These are phyloP conservation scores for Cephalophus harveyi DNA, from an alignment of 2,113 vertebrate genomes.

Conservation along the genomic window DNA sequence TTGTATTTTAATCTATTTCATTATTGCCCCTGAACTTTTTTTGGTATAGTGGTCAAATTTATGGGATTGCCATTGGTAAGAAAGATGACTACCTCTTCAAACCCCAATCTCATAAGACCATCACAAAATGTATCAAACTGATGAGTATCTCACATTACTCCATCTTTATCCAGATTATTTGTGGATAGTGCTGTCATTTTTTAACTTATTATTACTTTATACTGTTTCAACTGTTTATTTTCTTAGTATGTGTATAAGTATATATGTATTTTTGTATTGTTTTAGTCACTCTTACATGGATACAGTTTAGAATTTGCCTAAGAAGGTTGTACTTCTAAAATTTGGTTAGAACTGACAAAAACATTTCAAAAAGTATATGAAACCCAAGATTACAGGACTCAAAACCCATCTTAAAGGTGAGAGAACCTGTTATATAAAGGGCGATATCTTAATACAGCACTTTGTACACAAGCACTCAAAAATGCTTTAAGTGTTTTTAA, in stretches of 20 bases:
- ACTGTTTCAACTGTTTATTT: not conserved
- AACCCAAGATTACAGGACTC: not conserved
- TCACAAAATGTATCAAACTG: not conserved
- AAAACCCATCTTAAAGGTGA: not conserved
- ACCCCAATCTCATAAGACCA: not conserved
- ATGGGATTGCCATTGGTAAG: not conserved
- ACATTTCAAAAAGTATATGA: conserved; percentile 10
- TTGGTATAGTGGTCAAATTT: not conserved
- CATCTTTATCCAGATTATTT: not conserved
- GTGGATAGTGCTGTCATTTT: conserved; percentile 7
- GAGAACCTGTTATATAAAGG: not conserved
- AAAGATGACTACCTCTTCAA: not conserved
- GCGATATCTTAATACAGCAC: not conserved
- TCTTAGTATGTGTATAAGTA: not conserved
- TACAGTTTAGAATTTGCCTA: conserved; percentile 26
- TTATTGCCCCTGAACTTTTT: not conserved
- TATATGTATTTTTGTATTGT: not conserved
- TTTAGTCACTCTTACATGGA: not conserved
- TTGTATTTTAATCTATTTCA: not conserved
- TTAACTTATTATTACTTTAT: conserved; percentile 19
- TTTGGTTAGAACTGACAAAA: not conserved
- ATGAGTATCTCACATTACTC: not conserved
- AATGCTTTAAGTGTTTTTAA: conserved; percentile 28
- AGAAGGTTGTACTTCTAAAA: conserved; percentile 15
- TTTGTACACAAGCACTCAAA: conserved; percentile 17